Evolutionary conservation across 2,888 invertebrate genomes (phyloP), one percentile per base, ranked within the genome.

Genomic region (Andrena bucephala): DNA sequence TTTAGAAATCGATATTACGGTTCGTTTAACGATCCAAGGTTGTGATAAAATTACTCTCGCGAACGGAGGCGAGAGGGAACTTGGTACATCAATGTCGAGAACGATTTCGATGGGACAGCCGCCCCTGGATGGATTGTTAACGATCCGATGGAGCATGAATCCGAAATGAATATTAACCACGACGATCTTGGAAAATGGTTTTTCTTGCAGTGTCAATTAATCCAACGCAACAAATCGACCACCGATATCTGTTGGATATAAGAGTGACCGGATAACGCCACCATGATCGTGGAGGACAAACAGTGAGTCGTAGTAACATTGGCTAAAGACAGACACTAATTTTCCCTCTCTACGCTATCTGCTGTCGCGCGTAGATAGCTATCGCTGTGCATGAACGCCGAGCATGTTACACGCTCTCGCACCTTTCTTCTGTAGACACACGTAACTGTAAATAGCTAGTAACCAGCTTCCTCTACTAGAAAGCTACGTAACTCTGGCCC

Each of bases 271-370:
- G 85, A 91, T 90, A 91, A 85, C 48, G 77, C 87, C 93, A 93
- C 85, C 93, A 94, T 94, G 94, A 94, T 94, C 92, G 94, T 94
- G 90, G 94, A 94, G 89, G 93, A 94, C 82, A 94, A 93, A 93
- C 92, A 91, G 94, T 94, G 93, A 94, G 94, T 94, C 88, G 84
- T 60, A 68, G 63, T 36, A 82, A n/a, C 71, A 72, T 42, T 67
- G 67, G 57, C 24, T 57, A 65, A 68, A 10, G 31, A n/a, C 33
- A 50, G 50, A 16, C 6, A 16, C 60, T 48, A 79, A 57, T 3
- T 36, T 52, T 10, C n/a, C 27, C 0, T 33, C 7, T 27, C 48
- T 27, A n/a, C n/a, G 8, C 27, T 50, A 16, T 16, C 7, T 7
- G 2, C 62, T 52, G 27, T 52, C 31, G 20, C 27, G 33, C 16